Evolutionary conservation across 2,113 vertebrate genomes (phyloP).

Genomic region (Callipepla squamata): DNA sequence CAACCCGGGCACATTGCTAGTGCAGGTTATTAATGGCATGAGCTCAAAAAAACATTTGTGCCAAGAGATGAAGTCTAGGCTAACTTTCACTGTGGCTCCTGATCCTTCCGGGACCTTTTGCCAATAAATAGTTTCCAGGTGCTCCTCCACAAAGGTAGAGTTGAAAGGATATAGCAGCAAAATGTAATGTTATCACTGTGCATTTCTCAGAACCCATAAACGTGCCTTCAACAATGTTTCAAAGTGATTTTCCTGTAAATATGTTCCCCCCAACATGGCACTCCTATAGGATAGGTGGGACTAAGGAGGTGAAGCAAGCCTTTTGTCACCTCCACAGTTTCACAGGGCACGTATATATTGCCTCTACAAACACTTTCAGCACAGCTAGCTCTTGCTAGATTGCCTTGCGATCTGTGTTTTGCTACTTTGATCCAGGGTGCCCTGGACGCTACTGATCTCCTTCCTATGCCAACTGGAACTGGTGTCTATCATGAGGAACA

Average conservation of each 20-base stretch:
- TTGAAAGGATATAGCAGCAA: not conserved
- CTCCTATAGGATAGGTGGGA: not conserved
- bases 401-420: not conserved
- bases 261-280: rapidly evolving
- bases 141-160: not conserved
- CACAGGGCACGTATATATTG: rapidly evolving
- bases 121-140: not conserved
- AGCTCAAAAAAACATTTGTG: not conserved
- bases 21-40: not conserved
- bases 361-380: not conserved
- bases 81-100: not conserved
- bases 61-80: not conserved
- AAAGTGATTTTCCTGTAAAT: not conserved
- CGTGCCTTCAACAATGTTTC: not conserved
- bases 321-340: not conserved
- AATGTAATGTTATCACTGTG: not conserved
- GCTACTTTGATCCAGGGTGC: not conserved
- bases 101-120: not conserved
- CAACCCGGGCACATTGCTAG: not conserved
- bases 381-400: not conserved
- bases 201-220: not conserved
- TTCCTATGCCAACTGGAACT: not conserved
- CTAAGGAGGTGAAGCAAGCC: not conserved
- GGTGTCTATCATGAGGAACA: not conserved
- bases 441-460: not conserved